Conservation (phyloP, 1,140 invertebrate genomes). For the Fragariocoptes setiger region DNA sequence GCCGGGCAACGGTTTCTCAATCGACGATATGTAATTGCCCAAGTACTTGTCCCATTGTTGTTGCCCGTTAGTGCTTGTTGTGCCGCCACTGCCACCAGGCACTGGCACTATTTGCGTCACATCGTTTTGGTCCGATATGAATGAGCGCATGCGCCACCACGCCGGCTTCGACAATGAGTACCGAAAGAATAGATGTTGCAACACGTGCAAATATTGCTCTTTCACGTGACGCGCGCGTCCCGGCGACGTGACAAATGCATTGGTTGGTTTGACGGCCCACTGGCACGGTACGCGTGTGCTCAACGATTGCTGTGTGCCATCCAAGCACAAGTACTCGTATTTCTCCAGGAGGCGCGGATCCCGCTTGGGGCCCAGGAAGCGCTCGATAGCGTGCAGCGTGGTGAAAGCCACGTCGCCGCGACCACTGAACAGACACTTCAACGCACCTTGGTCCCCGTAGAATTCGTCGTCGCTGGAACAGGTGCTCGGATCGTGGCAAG, state of each 20-base stretch:
- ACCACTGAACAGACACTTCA: conserved; percentile 40
- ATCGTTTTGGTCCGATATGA: conserved; percentile 2
- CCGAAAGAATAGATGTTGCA: conserved; percentile 7
- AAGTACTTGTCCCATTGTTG: conserved; percentile 7
- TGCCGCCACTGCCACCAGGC: too few relatives aligned
- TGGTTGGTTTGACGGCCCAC: conserved; percentile 9
- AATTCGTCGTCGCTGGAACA: conserved; percentile 41
- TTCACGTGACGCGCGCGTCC: conserved; percentile 3
- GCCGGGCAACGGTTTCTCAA: conserved; percentile 26
- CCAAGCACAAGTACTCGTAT: conserved; percentile 37
- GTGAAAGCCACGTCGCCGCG: conserved; percentile 50
- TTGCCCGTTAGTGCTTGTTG: too few relatives aligned
- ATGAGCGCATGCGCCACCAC: conserved; percentile 7
- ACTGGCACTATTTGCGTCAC: conserved; percentile 5
- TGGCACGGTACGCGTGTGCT: conserved; percentile 4
- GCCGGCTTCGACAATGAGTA: conserved; percentile 1
- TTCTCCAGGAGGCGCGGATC: conserved; percentile 16
- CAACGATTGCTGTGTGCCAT: conserved; percentile 27
- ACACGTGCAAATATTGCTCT: conserved; percentile 2
- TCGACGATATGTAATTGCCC: conserved; percentile 38
- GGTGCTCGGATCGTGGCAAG: conserved; percentile 32
- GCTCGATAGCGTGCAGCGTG: conserved; percentile 38
- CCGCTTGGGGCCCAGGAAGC: conserved; percentile 22
- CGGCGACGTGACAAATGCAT: conserved; percentile 9
- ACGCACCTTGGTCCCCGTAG: conserved; percentile 46